Evolutionary conservation across 1,140 invertebrate species (phyloP), one percentile per base, ranked within the genome.

Genomic region (Lasaia peninsularis): DNA sequence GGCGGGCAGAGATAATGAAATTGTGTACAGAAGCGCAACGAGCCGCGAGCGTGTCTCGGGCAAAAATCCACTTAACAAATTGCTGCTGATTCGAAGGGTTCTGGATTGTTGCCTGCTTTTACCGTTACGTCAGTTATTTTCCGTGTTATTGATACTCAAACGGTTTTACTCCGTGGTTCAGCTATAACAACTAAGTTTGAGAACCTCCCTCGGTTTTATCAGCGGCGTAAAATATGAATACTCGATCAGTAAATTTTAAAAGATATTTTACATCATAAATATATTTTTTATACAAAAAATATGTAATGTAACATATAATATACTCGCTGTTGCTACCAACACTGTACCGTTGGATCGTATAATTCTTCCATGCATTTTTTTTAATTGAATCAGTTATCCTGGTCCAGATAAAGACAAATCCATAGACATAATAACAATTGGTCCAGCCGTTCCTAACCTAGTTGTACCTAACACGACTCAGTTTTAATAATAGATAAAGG

Each of bases 1-100:
- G 67, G 78, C 80, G 75, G 73, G 80, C 73, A 78, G 72, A 82
- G 78, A 85, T 88, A 88, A 88, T 88, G 82, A 88, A 88, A 88
- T 88, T 88, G 82, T 88, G 85, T 88, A 88, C 79, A 85, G 83
- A 69, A 80, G 85, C 83, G 83, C 81, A 83, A 83, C 83, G 85
- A 82, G 82, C 72, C 83, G 78, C 76, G 85, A 80, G 78, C 85
- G 78, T 88, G 83, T 88, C 85, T 85, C 85, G 83, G 80, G 73
- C 80, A 88, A 88, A 88, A 88, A 88, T 88, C 85, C 85, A 86
- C 83, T 88, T 88, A 88, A 88, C 85, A 88, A 88, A 88, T 88
- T 88, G 85, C 83, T 86, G 85, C 81, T 88, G 83, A 88, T 88
- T 86, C 85, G 83, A 78, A 85, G 81, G 85, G 85, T 84, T 86